A percentile compares a stretch with the other conserved stretches of the same genome.
phyloP scores from a whole-genome alignment of 2,797 vertebrate genomes.

The Ataeniobius toweri region DNA sequence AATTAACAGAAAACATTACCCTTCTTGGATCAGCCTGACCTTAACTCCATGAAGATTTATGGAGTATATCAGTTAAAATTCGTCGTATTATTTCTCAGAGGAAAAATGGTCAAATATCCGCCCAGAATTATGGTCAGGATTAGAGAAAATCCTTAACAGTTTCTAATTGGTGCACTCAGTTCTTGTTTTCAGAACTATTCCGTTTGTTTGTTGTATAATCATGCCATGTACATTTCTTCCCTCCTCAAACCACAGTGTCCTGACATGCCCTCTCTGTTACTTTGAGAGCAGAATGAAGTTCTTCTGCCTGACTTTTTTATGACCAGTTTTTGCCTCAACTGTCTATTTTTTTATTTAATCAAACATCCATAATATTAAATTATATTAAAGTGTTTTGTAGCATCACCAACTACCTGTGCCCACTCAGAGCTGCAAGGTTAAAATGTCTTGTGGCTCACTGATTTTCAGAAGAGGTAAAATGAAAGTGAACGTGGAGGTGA shows the following conservation, averaged over 20 bases:
- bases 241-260: not conserved
- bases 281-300: constrained; percentile 11
- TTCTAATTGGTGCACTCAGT: not conserved
- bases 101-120: too few relatives aligned
- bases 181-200: not conserved
- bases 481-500: constrained; percentile 13
- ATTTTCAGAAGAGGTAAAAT: constrained; percentile 16
- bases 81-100: too few relatives aligned
- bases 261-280: not conserved
- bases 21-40: too few relatives aligned
- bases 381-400: constrained; percentile 43
- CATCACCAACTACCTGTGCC: constrained; percentile 23
- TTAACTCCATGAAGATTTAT: not conserved
- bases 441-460: constrained; percentile 29
- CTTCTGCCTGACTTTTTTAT: not conserved
- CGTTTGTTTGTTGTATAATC: too few relatives aligned
- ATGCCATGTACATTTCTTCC: not conserved
- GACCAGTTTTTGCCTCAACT: constrained; percentile 17
- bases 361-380: constrained; percentile 17
- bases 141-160: not conserved
- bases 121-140: too few relatives aligned
- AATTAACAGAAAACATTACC: too few relatives aligned
- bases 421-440: constrained; percentile 5
- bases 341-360: constrained; percentile 9
- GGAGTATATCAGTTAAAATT: too few relatives aligned